phyloP scores from a whole-genome alignment of 2,113 vertebrate species.

The Poecile atricapillus region DNA sequence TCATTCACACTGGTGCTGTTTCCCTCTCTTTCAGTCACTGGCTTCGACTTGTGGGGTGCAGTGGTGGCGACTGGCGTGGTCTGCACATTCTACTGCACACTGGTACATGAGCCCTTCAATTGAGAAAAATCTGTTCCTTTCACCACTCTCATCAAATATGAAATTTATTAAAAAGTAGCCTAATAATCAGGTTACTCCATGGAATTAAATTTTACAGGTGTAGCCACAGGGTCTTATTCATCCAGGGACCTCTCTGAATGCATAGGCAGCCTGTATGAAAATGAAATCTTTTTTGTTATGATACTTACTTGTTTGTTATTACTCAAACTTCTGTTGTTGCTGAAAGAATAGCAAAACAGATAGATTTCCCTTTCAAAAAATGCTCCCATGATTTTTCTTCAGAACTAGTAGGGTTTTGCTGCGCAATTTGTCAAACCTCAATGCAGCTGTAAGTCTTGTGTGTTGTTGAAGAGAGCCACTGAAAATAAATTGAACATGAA shows the following conservation, averaged over 20 bases:
- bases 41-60: slow-evolving; percentile 86
- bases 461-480: neutral
- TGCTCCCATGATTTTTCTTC: neutral
- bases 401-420: neutral
- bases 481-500: neutral
- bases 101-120: slow-evolving; percentile 72
- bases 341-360: neutral
- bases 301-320: too few relatives aligned
- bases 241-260: neutral
- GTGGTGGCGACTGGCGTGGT: slow-evolving; percentile 85
- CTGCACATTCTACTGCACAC: slow-evolving; percentile 90
- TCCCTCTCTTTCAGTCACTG: slow-evolving; percentile 78
- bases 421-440: neutral
- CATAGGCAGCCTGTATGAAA: neutral
- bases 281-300: neutral
- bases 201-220: neutral
- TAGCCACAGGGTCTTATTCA: neutral
- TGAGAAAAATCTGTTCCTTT: neutral
- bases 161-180: neutral
- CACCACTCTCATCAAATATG: neutral
- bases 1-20: neutral
- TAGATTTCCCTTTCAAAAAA: neutral
- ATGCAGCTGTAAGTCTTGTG: neutral
- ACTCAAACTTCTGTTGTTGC: neutral
- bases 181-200: neutral